These are phyloP conservation scores for Parascotia fuliginaria DNA, from an alignment of 2,888 invertebrate genomes.

Conservation along the genomic window DNA sequence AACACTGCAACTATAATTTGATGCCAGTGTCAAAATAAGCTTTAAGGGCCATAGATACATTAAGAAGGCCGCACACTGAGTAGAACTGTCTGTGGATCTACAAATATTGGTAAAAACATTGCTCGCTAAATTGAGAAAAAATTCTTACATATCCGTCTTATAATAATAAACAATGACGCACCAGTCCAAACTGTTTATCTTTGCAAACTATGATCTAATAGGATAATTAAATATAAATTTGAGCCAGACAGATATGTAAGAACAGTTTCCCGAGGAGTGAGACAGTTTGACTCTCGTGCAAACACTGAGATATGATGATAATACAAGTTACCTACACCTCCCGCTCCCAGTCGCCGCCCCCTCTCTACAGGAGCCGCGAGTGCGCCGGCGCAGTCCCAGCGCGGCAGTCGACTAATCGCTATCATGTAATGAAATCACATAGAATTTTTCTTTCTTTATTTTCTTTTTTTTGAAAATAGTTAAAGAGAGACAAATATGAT, in stretches of 20 bases:
- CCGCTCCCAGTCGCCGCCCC: conserved; percentile 60
- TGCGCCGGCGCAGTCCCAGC: conserved; percentile 58
- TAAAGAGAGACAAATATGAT: conserved; percentile 78
- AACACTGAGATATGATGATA: conserved; percentile 49
- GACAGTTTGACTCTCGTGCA: conserved; percentile 33
- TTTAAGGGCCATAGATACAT: conserved; percentile 9
- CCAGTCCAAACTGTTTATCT: background rate
- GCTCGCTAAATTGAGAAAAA: conserved; percentile 13
- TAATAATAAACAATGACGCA: background rate
- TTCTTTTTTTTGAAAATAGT: conserved; percentile 78
- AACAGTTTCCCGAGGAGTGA: conserved; percentile 9
- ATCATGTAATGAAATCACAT: conserved; percentile 81
- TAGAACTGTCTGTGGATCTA: conserved; percentile 15
- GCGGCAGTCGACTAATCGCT: conserved; percentile 68
- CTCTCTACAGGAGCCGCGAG: conserved; percentile 67
- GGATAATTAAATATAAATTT: no score
- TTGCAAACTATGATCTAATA: background rate
- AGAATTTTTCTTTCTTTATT: conserved; percentile 75
- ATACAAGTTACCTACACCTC: conserved; percentile 60
- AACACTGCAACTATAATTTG: conserved; percentile 24
- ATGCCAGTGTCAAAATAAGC: conserved; percentile 17
- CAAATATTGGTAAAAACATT: conserved; percentile 3
- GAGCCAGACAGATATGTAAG: conserved; percentile 4
- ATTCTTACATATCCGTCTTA: conserved; percentile 18
- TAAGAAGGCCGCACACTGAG: conserved; percentile 27